phyloP scores from a whole-genome alignment of 2,888 invertebrate species.

The Saturnia japonica region DNA sequence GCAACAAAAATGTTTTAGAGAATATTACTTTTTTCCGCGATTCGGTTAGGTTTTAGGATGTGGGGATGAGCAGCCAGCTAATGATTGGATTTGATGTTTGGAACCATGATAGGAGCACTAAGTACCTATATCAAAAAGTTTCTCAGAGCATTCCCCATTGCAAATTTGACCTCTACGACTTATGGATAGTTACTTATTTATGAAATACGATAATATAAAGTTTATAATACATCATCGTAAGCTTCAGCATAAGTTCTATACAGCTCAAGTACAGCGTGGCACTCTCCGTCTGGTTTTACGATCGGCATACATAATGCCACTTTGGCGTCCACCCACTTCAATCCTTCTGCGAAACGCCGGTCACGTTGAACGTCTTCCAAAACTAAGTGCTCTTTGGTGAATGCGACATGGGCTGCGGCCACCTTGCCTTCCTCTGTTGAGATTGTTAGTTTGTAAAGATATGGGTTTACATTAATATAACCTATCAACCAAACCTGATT shows the following conservation, averaged over 20 bases:
- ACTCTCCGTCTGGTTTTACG: conserved; percentile 80
- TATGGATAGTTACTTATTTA: background rate
- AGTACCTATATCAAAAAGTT: no score
- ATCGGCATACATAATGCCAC: conserved; percentile 83
- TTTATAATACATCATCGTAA: conserved; percentile 59
- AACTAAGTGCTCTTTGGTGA: conserved; percentile 78
- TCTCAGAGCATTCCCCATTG: no score
- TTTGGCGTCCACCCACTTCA: conserved; percentile 81
- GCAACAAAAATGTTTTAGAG: no score
- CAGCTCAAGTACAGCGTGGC: conserved; percentile 82
- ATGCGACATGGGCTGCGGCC: conserved; percentile 82
- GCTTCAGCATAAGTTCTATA: conserved; percentile 66
- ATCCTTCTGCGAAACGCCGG: conserved; percentile 80
- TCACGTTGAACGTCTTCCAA: conserved; percentile 81
- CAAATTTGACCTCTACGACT: background rate
- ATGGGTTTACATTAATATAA: no score
- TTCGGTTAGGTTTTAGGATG: no score
- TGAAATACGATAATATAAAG: background rate
- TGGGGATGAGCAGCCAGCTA: no score
- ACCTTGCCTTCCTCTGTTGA: conserved; percentile 70
- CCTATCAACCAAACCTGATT: no score
- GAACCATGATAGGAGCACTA: no score
- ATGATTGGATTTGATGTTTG: no score
- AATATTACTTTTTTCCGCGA: no score
- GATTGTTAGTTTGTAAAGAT: background rate